Base-by-base conservation (phyloP, 2,797 vertebrate species). In the Acomys russatus region DNA sequence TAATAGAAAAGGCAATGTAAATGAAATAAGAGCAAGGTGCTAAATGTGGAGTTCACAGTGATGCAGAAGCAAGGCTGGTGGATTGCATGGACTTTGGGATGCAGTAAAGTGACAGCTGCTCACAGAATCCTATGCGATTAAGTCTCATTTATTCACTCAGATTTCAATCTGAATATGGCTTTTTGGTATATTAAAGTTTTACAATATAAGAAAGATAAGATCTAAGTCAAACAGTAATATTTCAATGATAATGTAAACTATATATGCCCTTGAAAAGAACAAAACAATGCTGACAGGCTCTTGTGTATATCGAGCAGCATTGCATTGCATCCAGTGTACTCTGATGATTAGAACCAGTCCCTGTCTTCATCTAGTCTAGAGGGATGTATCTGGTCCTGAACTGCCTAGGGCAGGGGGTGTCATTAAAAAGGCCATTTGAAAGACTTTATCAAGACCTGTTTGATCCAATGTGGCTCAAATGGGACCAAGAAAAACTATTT, bases 171-270 rank as follows among this genome's bases (percentile, higher is more conserved):
- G 23, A n/a, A 77, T 51, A 76, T 15, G 91, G 49, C 5, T 59
- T 92, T 92, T 80, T 22, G 25, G 51, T 70, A 68, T 78, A 64
- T 92, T 96, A 92, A 90, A 68, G 23, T 93, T 94, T 96, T 93
- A 54, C 54, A 83, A 78, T 51, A 95, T 35, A 86, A 23, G 23
- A 94, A 88, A 86, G 66, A 86, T 73, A 84, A 76, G 61, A 71
- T 84, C 25, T 35, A 89, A 92, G 54, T 74, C 10, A 80, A 94
- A 35, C 28, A 90, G 66, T 66, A 90, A 28, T 17, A 93, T 22
- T 90, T 66, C 12, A n/a, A 4, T 80, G 54, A 78, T 78, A 85
- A 82, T 78, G 28, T 25, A n/a, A 70, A 61, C n/a, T 77, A 17
- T 51, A 23, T 68, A 25, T 66, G 76, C 71, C 64, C 59, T 77